Evolutionary conservation across 2,113 vertebrate species (phyloP).

Genomic region (Clinocottus analis): DNA sequence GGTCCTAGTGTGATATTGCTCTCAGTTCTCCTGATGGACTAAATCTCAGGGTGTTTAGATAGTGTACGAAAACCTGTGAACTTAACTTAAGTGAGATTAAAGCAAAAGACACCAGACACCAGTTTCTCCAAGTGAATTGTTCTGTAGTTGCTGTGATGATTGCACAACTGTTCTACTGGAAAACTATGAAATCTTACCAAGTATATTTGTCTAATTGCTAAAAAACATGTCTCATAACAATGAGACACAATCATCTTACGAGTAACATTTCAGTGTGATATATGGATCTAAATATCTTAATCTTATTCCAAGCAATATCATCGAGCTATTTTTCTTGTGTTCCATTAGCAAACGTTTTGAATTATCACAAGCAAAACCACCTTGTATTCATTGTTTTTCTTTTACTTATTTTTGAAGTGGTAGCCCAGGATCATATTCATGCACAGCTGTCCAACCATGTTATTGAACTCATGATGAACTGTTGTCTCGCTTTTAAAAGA

Average conservation of each 20-base stretch:
- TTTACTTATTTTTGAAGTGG: neutral
- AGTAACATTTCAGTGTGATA: neutral
- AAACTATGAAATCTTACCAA: neutral
- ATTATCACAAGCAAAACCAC: neutral
- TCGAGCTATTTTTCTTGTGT: neutral
- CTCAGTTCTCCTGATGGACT: constrained; percentile 41
- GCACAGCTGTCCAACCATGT: constrained; percentile 13
- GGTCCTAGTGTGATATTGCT: constrained; percentile 61
- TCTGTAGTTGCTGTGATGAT: constrained; percentile 5
- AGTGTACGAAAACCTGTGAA: constrained; percentile 61
- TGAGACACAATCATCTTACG: neutral
- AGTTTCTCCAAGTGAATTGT: neutral
- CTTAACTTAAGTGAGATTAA: constrained; percentile 17
- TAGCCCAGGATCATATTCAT: neutral
- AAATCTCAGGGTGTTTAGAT: constrained; percentile 41
- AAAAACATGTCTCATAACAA: neutral
- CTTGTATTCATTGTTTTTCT: neutral
- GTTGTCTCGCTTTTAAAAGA: neutral
- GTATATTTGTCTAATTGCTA: neutral
- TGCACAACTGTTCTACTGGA: neutral
- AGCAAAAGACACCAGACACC: neutral
- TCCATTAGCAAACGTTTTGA: neutral
- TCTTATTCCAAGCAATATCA: neutral
- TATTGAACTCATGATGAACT: neutral
- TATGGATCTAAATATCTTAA: neutral